phyloP scores from a whole-genome alignment of 1,140 invertebrate genomes.

The Drosophila cardini region DNA sequence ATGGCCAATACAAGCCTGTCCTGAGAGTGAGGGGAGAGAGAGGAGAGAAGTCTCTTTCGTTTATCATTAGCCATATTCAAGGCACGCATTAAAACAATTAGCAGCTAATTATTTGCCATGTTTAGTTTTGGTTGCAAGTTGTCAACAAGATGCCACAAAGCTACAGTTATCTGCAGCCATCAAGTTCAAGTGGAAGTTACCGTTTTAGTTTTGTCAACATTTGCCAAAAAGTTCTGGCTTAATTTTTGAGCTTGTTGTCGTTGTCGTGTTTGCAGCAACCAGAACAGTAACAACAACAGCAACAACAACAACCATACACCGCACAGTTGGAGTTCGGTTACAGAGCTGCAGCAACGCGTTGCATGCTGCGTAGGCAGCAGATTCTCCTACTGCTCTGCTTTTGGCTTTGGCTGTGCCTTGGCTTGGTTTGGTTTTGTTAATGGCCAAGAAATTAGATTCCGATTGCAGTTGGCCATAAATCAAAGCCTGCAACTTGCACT shows the following conservation, averaged over 20 bases:
- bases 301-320: slow-evolving; percentile 15
- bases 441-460: slow-evolving; percentile 82
- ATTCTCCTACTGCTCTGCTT: slow-evolving; percentile 26
- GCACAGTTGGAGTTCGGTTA: slow-evolving; percentile 43
- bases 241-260: slow-evolving; percentile 49
- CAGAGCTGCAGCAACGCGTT: slow-evolving; percentile 30
- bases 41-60: slow-evolving; percentile 13
- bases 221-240: slow-evolving; percentile 60
- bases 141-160: slow-evolving; percentile 41
- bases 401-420: slow-evolving; percentile 20
- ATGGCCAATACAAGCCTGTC: slow-evolving; percentile 4
- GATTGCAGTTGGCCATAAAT: slow-evolving; percentile 78
- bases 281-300: slow-evolving; percentile 17
- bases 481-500: slow-evolving; percentile 56
- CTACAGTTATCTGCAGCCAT: slow-evolving; percentile 59
- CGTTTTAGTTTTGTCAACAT: slow-evolving; percentile 75
- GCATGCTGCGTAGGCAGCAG: slow-evolving; percentile 58
- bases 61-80: slow-evolving; percentile 38
- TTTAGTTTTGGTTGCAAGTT: slow-evolving; percentile 28
- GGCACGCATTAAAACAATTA: slow-evolving; percentile 74
- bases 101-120: slow-evolving; percentile 75
- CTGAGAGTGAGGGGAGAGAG: no score
- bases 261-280: slow-evolving; percentile 13
- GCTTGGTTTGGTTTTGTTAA: slow-evolving; percentile 74
- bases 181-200: slow-evolving; percentile 54